Conservation (phyloP, 2,113 vertebrate species). For the Uria lomvia region DNA sequence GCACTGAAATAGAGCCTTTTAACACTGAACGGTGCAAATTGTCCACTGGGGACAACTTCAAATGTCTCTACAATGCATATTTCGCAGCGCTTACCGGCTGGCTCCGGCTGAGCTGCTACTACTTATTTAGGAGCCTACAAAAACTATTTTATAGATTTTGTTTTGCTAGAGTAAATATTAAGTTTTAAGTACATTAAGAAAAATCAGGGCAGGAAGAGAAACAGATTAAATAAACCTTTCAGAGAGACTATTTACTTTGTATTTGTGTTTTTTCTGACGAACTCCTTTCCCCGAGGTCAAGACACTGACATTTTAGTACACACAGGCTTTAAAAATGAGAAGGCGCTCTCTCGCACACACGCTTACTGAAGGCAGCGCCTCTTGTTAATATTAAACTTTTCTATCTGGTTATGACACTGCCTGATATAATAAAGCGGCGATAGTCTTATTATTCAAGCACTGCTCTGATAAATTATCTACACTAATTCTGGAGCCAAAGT, state of each 20-base stretch:
- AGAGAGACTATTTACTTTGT: slow-evolving; percentile 52
- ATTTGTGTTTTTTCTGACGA: not conserved
- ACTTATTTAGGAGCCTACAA: slow-evolving; percentile 61
- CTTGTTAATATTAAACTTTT: slow-evolving; percentile 74
- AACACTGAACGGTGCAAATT: slow-evolving; percentile 69
- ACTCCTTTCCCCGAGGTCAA: slow-evolving; percentile 34
- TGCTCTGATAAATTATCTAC: slow-evolving; percentile 75
- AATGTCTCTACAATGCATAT: slow-evolving; percentile 67
- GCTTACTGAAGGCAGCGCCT: slow-evolving; percentile 53
- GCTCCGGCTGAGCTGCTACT: slow-evolving; percentile 59
- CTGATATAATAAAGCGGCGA: slow-evolving; percentile 59
- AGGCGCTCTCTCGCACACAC: not conserved
- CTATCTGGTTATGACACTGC: slow-evolving; percentile 65
- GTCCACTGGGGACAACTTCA: slow-evolving; percentile 73
- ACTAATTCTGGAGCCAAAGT: slow-evolving; percentile 73
- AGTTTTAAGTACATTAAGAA: slow-evolving; percentile 70
- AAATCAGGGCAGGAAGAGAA: slow-evolving; percentile 58
- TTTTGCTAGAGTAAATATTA: slow-evolving; percentile 60
- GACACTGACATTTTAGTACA: slow-evolving; percentile 57
- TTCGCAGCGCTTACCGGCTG: slow-evolving; percentile 49
- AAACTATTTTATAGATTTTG: slow-evolving; percentile 60
- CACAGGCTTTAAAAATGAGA: slow-evolving; percentile 54
- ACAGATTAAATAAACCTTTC: slow-evolving; percentile 64
- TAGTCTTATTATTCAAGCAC: slow-evolving; percentile 68
- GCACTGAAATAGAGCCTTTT: slow-evolving; percentile 67